These are phyloP conservation scores for Sapayoa aenigma DNA, from an alignment of 2,113 vertebrate species.

Conservation along the genomic window DNA sequence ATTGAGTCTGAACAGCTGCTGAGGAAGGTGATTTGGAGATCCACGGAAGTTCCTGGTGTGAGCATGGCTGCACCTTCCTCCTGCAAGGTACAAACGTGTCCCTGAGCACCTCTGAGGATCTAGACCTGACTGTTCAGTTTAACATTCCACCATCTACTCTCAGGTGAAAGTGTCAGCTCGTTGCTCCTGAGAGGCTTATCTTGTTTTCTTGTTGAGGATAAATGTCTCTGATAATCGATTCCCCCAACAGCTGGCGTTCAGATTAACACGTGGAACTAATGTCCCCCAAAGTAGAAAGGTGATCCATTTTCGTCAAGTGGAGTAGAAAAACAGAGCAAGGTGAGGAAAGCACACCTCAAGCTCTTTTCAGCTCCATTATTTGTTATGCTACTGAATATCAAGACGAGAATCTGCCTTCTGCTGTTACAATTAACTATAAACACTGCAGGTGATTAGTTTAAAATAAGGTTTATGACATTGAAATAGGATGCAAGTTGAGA, in stretches of 20 bases:
- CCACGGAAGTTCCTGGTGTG: neutral
- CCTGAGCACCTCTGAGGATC: neutral
- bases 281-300: neutral
- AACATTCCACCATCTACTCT: rapidly evolving
- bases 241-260: neutral
- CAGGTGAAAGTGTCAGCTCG: neutral
- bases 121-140: neutral
- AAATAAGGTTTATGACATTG: neutral
- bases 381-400: neutral
- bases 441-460: neutral
- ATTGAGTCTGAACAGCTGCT: neutral
- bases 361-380: neutral
- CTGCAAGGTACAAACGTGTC: neutral
- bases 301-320: neutral
- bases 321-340: neutral
- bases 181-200: neutral
- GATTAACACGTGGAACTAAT: neutral
- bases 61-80: neutral
- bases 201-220: neutral
- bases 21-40: neutral
- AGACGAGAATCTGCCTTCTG: neutral
- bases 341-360: neutral
- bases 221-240: neutral
- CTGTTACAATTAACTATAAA: neutral
- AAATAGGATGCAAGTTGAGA: neutral